phyloP scores from a whole-genome alignment of 2,797 vertebrate genomes.

The Euphonia xanthogaster region DNA sequence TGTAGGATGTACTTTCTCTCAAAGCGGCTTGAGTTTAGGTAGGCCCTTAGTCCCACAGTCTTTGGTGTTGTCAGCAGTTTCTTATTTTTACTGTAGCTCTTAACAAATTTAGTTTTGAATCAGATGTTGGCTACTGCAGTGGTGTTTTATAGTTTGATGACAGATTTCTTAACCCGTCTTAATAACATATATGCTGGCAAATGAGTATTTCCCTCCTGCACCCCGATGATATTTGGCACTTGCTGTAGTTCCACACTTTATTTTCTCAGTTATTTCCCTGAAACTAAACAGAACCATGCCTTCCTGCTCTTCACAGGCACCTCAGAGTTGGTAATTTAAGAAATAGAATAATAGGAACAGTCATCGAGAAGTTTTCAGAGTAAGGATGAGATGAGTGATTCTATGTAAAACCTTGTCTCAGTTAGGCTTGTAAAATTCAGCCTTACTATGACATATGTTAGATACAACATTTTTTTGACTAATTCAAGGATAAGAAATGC shows the following conservation, averaged over 20 bases:
- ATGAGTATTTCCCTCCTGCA: not conserved
- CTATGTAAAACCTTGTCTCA: not conserved
- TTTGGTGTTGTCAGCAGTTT: not conserved
- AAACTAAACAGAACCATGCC: not conserved
- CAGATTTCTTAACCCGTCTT: not conserved
- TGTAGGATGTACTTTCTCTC: not conserved
- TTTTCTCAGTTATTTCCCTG: not conserved
- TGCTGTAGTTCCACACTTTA: accelerated
- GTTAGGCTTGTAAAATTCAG: not conserved
- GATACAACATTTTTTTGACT: not conserved
- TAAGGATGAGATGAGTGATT: not conserved
- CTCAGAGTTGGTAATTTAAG: not conserved
- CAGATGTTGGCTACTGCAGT: not conserved
- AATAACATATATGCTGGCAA: not conserved
- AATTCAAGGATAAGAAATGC: not conserved
- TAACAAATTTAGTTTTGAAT: not conserved
- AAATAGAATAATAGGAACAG: not conserved
- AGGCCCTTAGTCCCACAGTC: not conserved
- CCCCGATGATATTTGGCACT: not conserved
- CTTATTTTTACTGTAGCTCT: not conserved
- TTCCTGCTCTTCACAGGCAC: not conserved
- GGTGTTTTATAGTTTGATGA: not conserved
- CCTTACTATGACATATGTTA: not conserved
- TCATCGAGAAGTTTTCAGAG: not conserved
- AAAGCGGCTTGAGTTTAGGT: not conserved